Percentiles rank a stretch among this genome's conserved stretches.
Conservation (phyloP, 2,888 invertebrate species). For the Amiota minor region DNA sequence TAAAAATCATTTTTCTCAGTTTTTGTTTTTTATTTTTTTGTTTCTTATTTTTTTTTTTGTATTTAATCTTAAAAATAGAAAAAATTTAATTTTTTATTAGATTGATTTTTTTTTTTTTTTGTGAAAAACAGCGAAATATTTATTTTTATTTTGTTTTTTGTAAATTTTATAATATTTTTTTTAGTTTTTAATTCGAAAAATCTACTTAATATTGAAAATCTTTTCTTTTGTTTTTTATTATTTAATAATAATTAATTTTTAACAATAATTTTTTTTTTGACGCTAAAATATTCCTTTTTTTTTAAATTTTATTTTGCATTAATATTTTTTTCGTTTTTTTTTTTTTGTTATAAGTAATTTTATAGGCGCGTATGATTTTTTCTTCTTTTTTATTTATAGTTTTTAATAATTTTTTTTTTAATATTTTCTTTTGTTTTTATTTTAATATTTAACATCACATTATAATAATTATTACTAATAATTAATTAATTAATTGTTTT, state of each 20-base stretch:
- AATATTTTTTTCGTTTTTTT: too few relatives aligned
- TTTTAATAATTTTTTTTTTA: slow-evolving; percentile 35
- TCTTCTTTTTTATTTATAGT: slow-evolving; percentile 20
- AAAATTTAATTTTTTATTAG: slow-evolving; percentile 21
- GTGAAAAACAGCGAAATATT: slow-evolving; percentile 1
- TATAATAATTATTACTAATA: slow-evolving; percentile 66
- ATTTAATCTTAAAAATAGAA: slow-evolving; percentile 1
- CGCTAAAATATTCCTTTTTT: slow-evolving; percentile 33
- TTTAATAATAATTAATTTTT: slow-evolving; percentile 37
- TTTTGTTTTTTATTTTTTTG: not conserved
- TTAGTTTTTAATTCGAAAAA: slow-evolving; percentile 57
- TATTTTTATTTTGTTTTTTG: too few relatives aligned
- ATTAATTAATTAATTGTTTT: slow-evolving; percentile 49
- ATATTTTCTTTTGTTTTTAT: slow-evolving; percentile 31
- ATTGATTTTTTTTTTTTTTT: slow-evolving; percentile 17
- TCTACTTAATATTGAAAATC: slow-evolving; percentile 65
- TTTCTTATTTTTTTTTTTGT: too few relatives aligned
- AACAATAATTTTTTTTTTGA: slow-evolving; percentile 34
- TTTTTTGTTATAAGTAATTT: too few relatives aligned
- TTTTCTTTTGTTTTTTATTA: slow-evolving; percentile 46
- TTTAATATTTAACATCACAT: slow-evolving; percentile 67
- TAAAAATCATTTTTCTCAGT: slow-evolving; percentile 49
- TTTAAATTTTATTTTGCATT: slow-evolving; percentile 41
- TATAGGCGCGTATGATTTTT: too few relatives aligned
- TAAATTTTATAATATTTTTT: slow-evolving; percentile 20